Base-by-base conservation (phyloP, 2,113 vertebrate genomes). In the Isurus oxyrinchus region DNA sequence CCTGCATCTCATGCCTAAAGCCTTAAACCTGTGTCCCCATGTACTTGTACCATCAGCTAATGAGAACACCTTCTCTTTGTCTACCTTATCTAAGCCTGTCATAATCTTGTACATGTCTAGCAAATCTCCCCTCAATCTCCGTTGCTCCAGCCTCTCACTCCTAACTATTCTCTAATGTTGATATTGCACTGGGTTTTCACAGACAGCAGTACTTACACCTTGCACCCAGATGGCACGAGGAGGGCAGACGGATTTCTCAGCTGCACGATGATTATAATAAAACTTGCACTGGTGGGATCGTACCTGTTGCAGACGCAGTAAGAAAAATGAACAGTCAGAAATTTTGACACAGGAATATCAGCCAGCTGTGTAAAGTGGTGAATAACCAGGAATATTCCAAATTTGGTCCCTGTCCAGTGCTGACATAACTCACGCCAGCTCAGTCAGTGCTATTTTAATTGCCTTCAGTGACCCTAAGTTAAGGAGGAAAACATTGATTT, bases 141-240 rank as follows among this genome's bases (percentile, higher is more conserved):
- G 3, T 16, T 40, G 3, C 35, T 2, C 14, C 3, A 81, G n/a
- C 13, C 16, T 79, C 25, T 55, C 53, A 57, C 25, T 21, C 11
- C 44, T 49, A 53, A 53, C 84, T 13, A 16, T 44, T 84, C n/a
- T 14, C n/a, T 40, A 44, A 84, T 88, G 21, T 57, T 57, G 25
- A 3, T 55, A 16, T 8, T 16, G 8, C 6, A 40, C 5, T 94
- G 40, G 55, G 93, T 67, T 63, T 66, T 67, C 57, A 94, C 4
- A 13, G 27, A 61, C 19, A 27, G 5, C 79, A 96, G 96, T 96
- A 98, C 98, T 98, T 98, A 98, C 98, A 98, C 97, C 97, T 98
- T 98, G 91, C 98, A 97, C 96, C 97, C 97, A 94, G 97, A 96
- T 72, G 97, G 97, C 96, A 98, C 96, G 96, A 97, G 97, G 97